phyloP scores from a whole-genome alignment of 2,888 invertebrate species.

The Tanaodytes sp. region DNA sequence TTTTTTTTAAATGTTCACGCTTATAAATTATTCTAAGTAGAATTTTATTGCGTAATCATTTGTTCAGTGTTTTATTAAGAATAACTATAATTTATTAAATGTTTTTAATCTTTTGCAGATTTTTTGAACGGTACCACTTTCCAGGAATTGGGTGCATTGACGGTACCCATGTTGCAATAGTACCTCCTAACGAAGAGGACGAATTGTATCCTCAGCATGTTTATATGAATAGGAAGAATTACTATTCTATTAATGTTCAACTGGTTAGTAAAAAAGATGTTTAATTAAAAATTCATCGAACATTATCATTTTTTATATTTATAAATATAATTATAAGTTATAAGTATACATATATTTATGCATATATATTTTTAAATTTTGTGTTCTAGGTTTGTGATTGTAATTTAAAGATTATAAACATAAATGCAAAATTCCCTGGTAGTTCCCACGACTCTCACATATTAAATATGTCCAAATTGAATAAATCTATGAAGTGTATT shows the following conservation, averaged over 20 bases:
- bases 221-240: neutral
- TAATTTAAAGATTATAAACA: neutral
- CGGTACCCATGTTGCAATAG: neutral
- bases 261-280: neutral
- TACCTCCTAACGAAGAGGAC: slow-evolving; percentile 1
- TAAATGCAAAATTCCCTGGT: neutral
- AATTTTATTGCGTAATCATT: no score
- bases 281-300: no score
- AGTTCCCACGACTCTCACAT: neutral
- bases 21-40: neutral
- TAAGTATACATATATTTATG: no score
- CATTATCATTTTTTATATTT: neutral
- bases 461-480: neutral
- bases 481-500: neutral
- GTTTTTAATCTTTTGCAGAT: no score
- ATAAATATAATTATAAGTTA: neutral
- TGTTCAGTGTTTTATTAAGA: neutral
- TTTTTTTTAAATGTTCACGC: neutral
- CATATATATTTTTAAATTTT: neutral
- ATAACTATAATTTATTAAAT: neutral
- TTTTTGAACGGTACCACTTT: neutral
- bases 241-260: neutral
- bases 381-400: neutral
- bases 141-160: slow-evolving; percentile 1
- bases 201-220: neutral